phyloP scores from a whole-genome alignment of 2,113 vertebrate genomes.

The Acanthochromis polyacanthus region DNA sequence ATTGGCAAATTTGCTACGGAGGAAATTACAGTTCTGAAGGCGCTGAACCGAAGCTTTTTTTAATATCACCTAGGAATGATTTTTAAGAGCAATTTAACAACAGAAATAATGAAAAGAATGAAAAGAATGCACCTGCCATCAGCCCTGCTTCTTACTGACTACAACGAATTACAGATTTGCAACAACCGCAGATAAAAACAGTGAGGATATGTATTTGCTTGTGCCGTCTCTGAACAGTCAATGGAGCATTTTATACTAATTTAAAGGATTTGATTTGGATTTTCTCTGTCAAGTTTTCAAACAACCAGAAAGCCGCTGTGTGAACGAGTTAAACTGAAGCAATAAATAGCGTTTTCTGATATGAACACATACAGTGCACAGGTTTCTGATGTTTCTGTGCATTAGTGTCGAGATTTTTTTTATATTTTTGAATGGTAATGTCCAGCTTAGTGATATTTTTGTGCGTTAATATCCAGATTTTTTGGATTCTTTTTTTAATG shows the following conservation, averaged over 20 bases:
- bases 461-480: no score
- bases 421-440: no score
- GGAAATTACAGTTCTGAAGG: conserved; percentile 61
- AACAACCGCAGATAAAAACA: neutral
- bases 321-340: no score
- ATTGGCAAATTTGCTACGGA: conserved; percentile 57
- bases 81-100: conserved; percentile 50
- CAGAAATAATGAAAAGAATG: conserved; percentile 41
- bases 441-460: no score
- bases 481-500: no score
- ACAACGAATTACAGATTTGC: conserved; percentile 15
- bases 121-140: conserved; percentile 28
- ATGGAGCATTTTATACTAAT: neutral
- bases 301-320: no score
- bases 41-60: conserved; percentile 41
- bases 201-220: neutral
- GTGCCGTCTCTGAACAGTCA: neutral
- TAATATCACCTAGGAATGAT: conserved; percentile 56
- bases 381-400: no score
- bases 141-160: neutral
- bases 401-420: no score
- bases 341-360: no score
- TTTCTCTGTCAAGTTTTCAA: no score
- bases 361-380: no score
- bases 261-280: no score